Conservation (phyloP, 2,888 invertebrate genomes). For the Agrotis ipsilon region DNA sequence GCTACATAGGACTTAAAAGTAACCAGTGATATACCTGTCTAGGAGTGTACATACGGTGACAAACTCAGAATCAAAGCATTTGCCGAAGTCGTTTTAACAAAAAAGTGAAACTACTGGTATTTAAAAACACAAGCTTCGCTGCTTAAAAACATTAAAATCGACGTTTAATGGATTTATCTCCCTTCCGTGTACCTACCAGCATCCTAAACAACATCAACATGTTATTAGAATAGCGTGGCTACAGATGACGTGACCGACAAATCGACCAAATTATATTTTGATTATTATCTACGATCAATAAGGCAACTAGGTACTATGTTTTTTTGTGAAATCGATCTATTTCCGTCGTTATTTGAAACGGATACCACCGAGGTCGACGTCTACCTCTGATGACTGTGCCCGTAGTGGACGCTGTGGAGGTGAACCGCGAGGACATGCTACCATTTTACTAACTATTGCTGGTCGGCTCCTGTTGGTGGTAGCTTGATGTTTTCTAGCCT, state of each 20-base stretch:
- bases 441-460: not conserved
- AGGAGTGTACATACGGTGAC: too few relatives aligned
- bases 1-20: too few relatives aligned
- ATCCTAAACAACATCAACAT: conserved; percentile 18
- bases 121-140: not conserved
- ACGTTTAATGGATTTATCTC: conserved; percentile 17
- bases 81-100: too few relatives aligned
- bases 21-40: too few relatives aligned
- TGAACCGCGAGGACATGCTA: conserved; percentile 4
- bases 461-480: too few relatives aligned
- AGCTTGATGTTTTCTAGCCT: too few relatives aligned
- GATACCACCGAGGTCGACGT: conserved; percentile 81
- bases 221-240: conserved; percentile 30
- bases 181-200: conserved; percentile 35
- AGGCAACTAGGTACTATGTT: conserved; percentile 52
- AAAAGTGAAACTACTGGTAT: not conserved
- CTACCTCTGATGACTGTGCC: too few relatives aligned
- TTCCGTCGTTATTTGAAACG: conserved; percentile 81
- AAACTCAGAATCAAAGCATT: too few relatives aligned
- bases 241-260: conserved; percentile 50
- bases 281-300: conserved; percentile 56
- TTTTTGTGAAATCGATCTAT: conserved; percentile 74
- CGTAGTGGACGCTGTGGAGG: too few relatives aligned
- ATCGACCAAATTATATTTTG: conserved; percentile 43
- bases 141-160: conserved; percentile 1